Evolutionary conservation across 2,888 invertebrate species (phyloP).

Genomic region (Endotricha flammealis): DNA sequence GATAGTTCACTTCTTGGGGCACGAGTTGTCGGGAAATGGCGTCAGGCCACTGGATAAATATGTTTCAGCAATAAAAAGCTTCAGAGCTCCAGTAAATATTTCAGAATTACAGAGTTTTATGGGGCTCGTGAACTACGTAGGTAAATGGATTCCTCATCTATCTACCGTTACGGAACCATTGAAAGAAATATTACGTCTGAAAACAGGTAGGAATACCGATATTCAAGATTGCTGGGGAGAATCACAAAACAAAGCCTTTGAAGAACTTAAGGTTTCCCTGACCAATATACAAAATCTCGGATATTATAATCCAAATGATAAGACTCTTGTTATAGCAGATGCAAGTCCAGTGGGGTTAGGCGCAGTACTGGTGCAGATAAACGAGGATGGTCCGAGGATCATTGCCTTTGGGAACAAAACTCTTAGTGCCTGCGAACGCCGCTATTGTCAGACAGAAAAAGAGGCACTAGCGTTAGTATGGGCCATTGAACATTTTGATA

Average conservation of each 20-base stretch:
- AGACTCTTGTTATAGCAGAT: conserved; percentile 19
- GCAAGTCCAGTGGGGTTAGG: conserved; percentile 22
- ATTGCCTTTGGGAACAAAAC: conserved; percentile 17
- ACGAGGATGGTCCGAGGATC: conserved; percentile 13
- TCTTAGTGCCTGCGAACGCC: conserved; percentile 9
- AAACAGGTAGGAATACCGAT: conserved; percentile 10
- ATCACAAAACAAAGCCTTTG: conserved; percentile 11
- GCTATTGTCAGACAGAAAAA: conserved; percentile 9
- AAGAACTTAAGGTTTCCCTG: background rate
- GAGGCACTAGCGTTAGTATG: conserved; percentile 13
- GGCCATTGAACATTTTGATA: conserved; percentile 18
- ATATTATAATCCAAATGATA: conserved; percentile 18
- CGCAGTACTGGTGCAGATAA: conserved; percentile 16
- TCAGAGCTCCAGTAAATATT: conserved; percentile 18
- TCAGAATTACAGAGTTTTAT: conserved; percentile 29
- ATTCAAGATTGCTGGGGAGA: conserved; percentile 15
- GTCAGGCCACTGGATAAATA: conserved; percentile 23
- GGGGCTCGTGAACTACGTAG: conserved; percentile 24
- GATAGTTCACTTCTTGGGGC: conserved; percentile 18
- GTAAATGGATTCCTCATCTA: conserved; percentile 25
- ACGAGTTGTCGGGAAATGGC: conserved; percentile 18
- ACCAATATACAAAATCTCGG: conserved; percentile 11
- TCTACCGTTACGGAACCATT: conserved; percentile 24
- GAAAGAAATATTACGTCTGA: conserved; percentile 12
- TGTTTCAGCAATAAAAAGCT: conserved; percentile 14